Percentiles rank a stretch among this genome's conserved stretches.
These are phyloP conservation scores for Drosophila guanche DNA, from an alignment of 1,140 invertebrate species.

Conservation along the genomic window DNA sequence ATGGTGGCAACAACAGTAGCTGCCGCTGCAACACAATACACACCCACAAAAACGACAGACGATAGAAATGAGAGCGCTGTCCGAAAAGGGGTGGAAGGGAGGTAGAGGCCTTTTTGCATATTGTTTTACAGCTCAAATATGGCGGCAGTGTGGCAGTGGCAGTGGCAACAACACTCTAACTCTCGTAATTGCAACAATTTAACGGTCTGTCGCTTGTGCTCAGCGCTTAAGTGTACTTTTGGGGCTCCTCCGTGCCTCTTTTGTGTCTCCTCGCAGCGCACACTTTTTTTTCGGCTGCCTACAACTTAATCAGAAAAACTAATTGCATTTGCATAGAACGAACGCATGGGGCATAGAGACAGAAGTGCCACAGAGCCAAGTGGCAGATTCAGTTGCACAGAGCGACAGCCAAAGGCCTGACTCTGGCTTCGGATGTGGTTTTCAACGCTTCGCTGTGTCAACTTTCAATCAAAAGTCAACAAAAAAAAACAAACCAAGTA, in stretches of 20 bases:
- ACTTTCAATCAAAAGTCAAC: slow-evolving; percentile 80
- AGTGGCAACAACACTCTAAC: slow-evolving; percentile 50
- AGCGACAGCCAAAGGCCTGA: background rate
- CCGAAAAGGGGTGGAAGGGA: background rate
- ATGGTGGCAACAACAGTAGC: slow-evolving; percentile 24
- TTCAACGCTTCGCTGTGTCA: slow-evolving; percentile 81
- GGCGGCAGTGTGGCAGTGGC: slow-evolving; percentile 56
- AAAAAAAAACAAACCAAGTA: slow-evolving; percentile 53
- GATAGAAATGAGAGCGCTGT: too few species aligned
- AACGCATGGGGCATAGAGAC: slow-evolving; percentile 15
- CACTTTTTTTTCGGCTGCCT: slow-evolving; percentile 53
- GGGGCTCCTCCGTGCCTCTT: slow-evolving; percentile 5
- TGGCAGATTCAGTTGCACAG: background rate
- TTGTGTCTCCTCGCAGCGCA: slow-evolving; percentile 4
- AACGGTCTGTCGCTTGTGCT: slow-evolving; percentile 79
- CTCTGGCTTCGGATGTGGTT: slow-evolving; percentile 71
- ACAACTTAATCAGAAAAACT: slow-evolving; percentile 80
- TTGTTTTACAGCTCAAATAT: slow-evolving; percentile 80
- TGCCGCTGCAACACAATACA: slow-evolving; percentile 29
- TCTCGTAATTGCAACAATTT: slow-evolving; percentile 81
- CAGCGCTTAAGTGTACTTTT: slow-evolving; percentile 77
- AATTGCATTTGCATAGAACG: slow-evolving; percentile 79
- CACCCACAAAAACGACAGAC: slow-evolving; percentile 31
- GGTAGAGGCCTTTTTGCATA: slow-evolving; percentile 40
- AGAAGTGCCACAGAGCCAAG: too few species aligned